These are phyloP conservation scores for Glaucopsyche alexis DNA, from an alignment of 2,888 invertebrate genomes.

Conservation along the genomic window DNA sequence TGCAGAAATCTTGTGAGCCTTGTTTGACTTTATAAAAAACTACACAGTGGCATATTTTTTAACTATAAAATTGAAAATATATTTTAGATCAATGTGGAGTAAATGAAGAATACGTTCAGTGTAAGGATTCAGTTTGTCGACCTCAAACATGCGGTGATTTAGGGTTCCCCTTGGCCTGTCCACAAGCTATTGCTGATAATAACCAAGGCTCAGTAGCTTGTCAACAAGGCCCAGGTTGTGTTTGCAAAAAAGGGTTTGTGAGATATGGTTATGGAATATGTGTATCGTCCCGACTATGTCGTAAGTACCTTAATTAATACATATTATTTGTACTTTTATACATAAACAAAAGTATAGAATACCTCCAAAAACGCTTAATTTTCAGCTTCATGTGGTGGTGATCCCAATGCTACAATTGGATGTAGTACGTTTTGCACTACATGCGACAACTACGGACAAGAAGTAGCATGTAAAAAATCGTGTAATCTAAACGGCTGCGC, in stretches of 20 bases:
- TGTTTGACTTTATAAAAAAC: too few relatives aligned
- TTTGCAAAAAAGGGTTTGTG: conserved; percentile 51
- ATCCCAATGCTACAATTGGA: conserved; percentile 41
- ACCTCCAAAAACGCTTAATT: neutral
- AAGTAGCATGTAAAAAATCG: conserved; percentile 16
- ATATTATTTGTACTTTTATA: too few relatives aligned
- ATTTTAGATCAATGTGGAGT: conserved; percentile 18
- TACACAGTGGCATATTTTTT: too few relatives aligned
- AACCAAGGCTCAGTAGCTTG: conserved; percentile 40
- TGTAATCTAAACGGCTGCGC: conserved; percentile 41
- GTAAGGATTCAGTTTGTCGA: conserved; percentile 26
- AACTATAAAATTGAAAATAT: neutral
- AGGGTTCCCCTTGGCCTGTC: conserved; percentile 24
- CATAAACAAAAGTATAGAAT: neutral
- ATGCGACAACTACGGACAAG: conserved; percentile 40
- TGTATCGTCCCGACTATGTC: conserved; percentile 43
- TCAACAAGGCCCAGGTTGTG: conserved; percentile 45
- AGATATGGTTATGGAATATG: conserved; percentile 46
- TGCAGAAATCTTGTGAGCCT: too few relatives aligned
- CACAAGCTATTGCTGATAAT: conserved; percentile 46
- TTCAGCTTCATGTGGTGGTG: conserved; percentile 41
- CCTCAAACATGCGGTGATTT: conserved; percentile 14
- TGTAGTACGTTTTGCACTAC: conserved; percentile 43
- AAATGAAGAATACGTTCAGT: conserved; percentile 24
- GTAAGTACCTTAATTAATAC: conserved; percentile 39